phyloP scores from a whole-genome alignment of 2,888 invertebrate genomes.

The Drosophila ustulata region DNA sequence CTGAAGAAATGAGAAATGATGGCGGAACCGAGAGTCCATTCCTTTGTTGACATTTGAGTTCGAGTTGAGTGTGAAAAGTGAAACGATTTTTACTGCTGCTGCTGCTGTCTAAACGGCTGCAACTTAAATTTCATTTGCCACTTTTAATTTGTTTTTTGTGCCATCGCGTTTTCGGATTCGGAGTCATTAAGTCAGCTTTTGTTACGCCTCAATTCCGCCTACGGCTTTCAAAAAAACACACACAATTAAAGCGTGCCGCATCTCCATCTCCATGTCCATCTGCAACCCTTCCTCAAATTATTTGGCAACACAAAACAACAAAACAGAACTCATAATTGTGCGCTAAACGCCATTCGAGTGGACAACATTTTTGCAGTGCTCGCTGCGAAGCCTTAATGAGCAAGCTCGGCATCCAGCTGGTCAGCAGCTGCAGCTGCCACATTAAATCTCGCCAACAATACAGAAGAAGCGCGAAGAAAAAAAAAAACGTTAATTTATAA shows the following conservation, averaged over 20 bases:
- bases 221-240: constrained; percentile 8
- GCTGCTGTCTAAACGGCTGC: constrained; percentile 13
- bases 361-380: constrained; percentile 65
- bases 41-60: constrained; percentile 38
- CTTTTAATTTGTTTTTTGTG: constrained; percentile 63
- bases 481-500: constrained; percentile 55
- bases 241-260: neutral
- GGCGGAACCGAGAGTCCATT: constrained; percentile 15
- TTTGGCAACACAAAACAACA: constrained; percentile 46
- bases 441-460: constrained; percentile 32
- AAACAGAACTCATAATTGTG: constrained; percentile 69
- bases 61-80: constrained; percentile 37
- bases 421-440: constrained; percentile 42
- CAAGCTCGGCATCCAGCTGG: constrained; percentile 40
- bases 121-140: constrained; percentile 54
- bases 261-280: too few species aligned
- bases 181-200: constrained; percentile 77
- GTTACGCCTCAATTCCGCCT: constrained; percentile 71
- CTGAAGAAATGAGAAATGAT: constrained; percentile 36
- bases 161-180: constrained; percentile 34
- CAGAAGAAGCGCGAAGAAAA: neutral
- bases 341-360: constrained; percentile 75
- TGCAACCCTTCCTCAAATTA: constrained; percentile 22
- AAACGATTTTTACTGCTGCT: constrained; percentile 26
- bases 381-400: constrained; percentile 51